Evolutionary conservation across 1,140 invertebrate species (phyloP), one percentile per base, ranked within the genome.

Genomic region (Acromyrmex echinatior): DNA sequence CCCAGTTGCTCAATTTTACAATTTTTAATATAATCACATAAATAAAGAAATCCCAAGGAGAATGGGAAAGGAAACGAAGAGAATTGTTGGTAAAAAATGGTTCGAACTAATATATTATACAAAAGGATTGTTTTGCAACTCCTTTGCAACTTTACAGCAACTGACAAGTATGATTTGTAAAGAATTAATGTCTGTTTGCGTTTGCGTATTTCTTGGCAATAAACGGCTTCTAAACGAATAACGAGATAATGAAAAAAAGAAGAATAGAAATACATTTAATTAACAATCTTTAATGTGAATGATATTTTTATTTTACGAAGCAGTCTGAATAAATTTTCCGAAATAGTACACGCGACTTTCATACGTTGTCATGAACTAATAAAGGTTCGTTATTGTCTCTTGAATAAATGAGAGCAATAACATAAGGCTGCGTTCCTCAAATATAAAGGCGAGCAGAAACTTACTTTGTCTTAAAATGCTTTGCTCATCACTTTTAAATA

Each of bases 161-260:
- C 18, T 49, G 78, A 71, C 35, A 66, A 45, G 14, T 56, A 9
- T 56, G 31, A 73, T 73, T 82, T 73, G 68, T 68, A 82, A 81
- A 56, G 65, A 58, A 86, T 28, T 51, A 80, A 18, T 18, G 18
- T 73, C 25, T n/a, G 28, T 35, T 58, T n/a, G 31, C 35, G 16
- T 21, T 16, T 9, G 7, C 9, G 45, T 66, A 25, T 66, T 66
- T n/a, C 45, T 51, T 79, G 35, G 53, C 66, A 45, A 14, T 18
- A 66, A 51, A 66, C 45, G 25, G 21, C 21, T 58, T 58, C 9
- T 82, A n/a, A 71, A 21, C 16, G 18, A 2, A 6, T 73, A 73
- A 74, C 5, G 18, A 62, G 18, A 2, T 21, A 6, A 60, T 35
- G 39, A 9, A 25, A 49, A 12, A 49, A 58, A 49, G 18, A 74